Base-by-base conservation (phyloP, 35 echinoderm and acorn worm species). In the Ophioderma brevispina region DNA sequence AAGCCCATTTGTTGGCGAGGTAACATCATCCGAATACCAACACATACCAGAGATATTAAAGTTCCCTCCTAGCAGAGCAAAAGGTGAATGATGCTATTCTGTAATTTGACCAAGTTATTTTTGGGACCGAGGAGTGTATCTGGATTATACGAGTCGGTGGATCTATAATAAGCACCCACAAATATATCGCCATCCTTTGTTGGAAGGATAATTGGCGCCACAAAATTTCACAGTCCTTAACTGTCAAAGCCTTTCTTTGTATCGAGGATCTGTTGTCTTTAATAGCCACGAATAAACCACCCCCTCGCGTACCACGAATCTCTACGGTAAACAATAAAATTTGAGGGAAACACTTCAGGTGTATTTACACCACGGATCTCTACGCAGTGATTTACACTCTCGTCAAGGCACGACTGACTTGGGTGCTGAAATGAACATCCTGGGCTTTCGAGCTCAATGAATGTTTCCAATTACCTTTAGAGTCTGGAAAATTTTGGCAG, bases 1-100 rank as follows among this genome's bases (percentile, higher is more conserved):
- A 64, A 90, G 81, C 25, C 38, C 40, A 5, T 63, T 19, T 32
- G 41, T 23, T 14, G 79, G 35, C 0, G 23, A n/a, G 3, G 88
- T 82, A 37, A 81, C 35, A 36, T 75, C 79, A 14, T 90, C 79
- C 0, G 55, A 32, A 19, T 31, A 64, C 88, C 88, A 90, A 0
- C 23, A 28, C 49, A 90, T 36, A 37, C 80, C 88, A 37, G 88
- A 80, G 30, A 90, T 41, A 64, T 90, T 82, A 34, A 90, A 90
- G 32, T 90, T 80, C 0, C 88, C 88, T 3, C 88, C 88, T n/a
- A 82, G 88, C 28, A 90, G 75, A 1, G 77, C 64, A 76, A 82
- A 82, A 32, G 88, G 88, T 14, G 56, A 64, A 6, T 82, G 1
- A 82, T n/a, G 59, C 25, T 41, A 33, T 1, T 64, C 5, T 64